Percentiles rank a stretch among this genome's conserved stretches.
phyloP scores from a whole-genome alignment of 2,797 vertebrate species.

The Lagothrix lagotricha region DNA sequence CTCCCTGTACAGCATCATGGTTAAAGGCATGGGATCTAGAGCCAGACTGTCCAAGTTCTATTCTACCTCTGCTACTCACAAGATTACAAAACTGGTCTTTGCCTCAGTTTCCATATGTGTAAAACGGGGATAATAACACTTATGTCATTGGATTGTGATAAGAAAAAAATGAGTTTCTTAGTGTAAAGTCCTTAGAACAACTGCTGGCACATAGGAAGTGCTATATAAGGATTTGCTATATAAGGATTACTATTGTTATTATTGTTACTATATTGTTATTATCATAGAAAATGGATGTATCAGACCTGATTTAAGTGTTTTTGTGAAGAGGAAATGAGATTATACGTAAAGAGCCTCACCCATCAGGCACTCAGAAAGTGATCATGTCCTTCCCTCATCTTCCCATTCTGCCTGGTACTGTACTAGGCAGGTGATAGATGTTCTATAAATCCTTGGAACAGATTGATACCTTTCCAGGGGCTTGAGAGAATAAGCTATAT shows the following conservation, averaged over 20 bases:
- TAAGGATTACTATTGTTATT: not conserved
- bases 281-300: not conserved
- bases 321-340: not conserved
- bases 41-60: not conserved
- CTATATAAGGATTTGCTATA: not conserved
- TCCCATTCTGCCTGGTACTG: not conserved
- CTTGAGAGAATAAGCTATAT: not conserved
- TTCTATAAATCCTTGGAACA: not conserved
- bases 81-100: not conserved
- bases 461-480: not conserved
- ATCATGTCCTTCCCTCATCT: not conserved
- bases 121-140: not conserved
- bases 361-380: not conserved
- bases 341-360: not conserved
- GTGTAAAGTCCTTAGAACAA: not conserved
- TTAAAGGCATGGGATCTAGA: not conserved
- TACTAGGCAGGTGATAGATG: not conserved
- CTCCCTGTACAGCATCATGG: not conserved
- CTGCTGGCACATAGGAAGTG: not conserved
- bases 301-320: not conserved
- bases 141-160: not conserved
- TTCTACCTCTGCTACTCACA: not conserved
- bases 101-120: not conserved
- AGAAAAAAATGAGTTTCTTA: conserved; percentile 19
- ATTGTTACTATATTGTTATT: not conserved